These are phyloP conservation scores for Xyrauchen texanus DNA, from an alignment of 2,113 vertebrate genomes.

Conservation along the genomic window DNA sequence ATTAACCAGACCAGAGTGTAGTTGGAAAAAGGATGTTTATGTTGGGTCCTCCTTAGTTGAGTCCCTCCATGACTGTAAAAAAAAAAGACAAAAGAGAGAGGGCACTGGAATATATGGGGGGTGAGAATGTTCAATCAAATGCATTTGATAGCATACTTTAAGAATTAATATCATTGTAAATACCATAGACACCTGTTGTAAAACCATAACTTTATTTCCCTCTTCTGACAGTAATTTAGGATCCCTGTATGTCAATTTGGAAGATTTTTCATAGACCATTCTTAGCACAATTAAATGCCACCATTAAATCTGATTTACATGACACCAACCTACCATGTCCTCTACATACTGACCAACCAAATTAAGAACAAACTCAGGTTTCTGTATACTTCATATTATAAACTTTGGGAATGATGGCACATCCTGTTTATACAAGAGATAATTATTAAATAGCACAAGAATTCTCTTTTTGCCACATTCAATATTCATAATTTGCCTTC, in stretches of 20 bases:
- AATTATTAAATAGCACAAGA: constrained; percentile 39
- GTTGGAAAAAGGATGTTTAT: constrained; percentile 45
- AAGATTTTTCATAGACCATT: constrained; percentile 2
- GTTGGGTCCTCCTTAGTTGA: constrained; percentile 74
- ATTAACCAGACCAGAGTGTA: constrained; percentile 50
- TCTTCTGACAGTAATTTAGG: too few relatives aligned
- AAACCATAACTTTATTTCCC: too few relatives aligned
- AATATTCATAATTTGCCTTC: constrained; percentile 44
- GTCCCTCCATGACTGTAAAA: constrained; percentile 78
- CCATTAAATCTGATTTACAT: constrained; percentile 11
- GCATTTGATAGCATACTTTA: too few relatives aligned
- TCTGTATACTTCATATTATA: not conserved
- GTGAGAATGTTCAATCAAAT: too few relatives aligned
- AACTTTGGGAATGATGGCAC: not conserved
- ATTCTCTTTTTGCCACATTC: not conserved
- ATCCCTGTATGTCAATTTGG: not conserved
- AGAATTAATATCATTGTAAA: not conserved
- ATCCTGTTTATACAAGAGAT: too few relatives aligned
- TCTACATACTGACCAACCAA: not conserved
- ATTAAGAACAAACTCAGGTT: constrained; percentile 5
- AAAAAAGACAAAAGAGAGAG: constrained; percentile 45
- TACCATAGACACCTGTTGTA: constrained; percentile 12
- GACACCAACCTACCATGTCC: not conserved
- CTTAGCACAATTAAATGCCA: constrained; percentile 1
- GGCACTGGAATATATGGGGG: constrained; percentile 19